Conservation (phyloP, 64 coral and sea anemone genomes). For the Porites lutea region DNA sequence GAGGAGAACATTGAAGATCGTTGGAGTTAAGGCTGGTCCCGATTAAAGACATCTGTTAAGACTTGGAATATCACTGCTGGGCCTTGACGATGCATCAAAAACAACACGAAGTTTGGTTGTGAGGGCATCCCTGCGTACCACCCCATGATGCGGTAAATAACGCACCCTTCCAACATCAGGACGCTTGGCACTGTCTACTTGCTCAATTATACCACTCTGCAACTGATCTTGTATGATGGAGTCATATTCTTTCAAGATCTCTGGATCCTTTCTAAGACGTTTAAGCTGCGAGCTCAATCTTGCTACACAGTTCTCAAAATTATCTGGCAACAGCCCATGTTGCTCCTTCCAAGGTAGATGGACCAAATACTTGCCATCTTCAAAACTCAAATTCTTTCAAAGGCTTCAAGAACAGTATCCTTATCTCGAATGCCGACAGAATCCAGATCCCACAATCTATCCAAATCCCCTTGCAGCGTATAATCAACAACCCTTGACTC, state of each 20-base stretch:
- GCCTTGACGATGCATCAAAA: conserved; percentile 41
- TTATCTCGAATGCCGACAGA: conserved; percentile 4
- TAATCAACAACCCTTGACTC: background rate
- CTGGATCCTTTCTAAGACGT: background rate
- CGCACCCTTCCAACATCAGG: too few species aligned
- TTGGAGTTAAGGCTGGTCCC: background rate
- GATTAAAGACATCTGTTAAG: background rate
- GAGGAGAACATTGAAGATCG: background rate
- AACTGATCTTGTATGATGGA: too few species aligned
- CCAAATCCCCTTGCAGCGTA: too few species aligned
- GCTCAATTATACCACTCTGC: too few species aligned
- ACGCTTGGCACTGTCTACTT: too few species aligned
- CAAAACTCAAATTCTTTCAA: background rate
- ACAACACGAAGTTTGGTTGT: conserved; percentile 52
- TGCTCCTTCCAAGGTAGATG: background rate
- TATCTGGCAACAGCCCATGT: conserved; percentile 24
- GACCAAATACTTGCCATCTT: conserved; percentile 38
- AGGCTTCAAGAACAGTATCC: conserved; percentile 35
- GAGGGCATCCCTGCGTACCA: too few species aligned
- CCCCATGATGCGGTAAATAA: too few species aligned
- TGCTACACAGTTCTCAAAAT: background rate
- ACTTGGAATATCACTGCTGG: background rate
- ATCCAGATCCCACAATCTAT: too few species aligned
- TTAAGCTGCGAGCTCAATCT: too few species aligned
- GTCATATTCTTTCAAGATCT: background rate